Evolutionary conservation across 2,797 vertebrate genomes (phyloP), one percentile per base, ranked within the genome.

Genomic region (Erethizon dorsatum): DNA sequence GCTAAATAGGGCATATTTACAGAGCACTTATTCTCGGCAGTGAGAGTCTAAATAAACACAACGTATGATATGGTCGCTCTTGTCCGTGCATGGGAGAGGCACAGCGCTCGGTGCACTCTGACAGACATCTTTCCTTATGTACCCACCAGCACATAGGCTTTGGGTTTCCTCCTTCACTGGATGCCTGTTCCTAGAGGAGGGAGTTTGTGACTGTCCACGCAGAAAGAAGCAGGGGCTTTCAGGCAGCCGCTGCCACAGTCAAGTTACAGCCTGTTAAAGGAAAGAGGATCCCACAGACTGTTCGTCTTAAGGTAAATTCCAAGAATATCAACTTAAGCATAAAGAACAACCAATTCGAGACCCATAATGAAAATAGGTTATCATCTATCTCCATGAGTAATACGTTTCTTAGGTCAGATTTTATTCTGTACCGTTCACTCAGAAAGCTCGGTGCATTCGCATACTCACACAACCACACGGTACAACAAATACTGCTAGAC

Each of bases 311-410:
- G 57, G 52, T 52, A 79, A 90, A 96, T 83, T 88, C 83, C 85
- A 65, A 92, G 69, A 97, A 88, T 90, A 92, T 86, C 73, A 83
- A 88, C 52, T 95, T 82, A 77, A 78, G 92, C 56, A 96, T 14
- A 59, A 56, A 94, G 69, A 71, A 37, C 65, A 86, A 69, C 45
- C 69, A 92, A 73, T 18, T 67, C 22, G 79, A 57, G 56, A 37
- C 67, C 65, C 94, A 56, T 41, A 86, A 84, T 67, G 45, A 97
- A 59, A 86, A 83, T 26, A 88, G 1, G 7, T 28, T 59, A 90
- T 61, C 47, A 13, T 22, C 56, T 47, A 11, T 6, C 7, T 54
- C 28, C 47, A 18, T 63, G 41, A 90, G 69, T 33, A 61, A 54
- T 67, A 47, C 63, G 57, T 82, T 65, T 79, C 26, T 82, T 41